These are phyloP conservation scores for Hesperia comma DNA, from an alignment of 2,888 invertebrate genomes.

Conservation along the genomic window DNA sequence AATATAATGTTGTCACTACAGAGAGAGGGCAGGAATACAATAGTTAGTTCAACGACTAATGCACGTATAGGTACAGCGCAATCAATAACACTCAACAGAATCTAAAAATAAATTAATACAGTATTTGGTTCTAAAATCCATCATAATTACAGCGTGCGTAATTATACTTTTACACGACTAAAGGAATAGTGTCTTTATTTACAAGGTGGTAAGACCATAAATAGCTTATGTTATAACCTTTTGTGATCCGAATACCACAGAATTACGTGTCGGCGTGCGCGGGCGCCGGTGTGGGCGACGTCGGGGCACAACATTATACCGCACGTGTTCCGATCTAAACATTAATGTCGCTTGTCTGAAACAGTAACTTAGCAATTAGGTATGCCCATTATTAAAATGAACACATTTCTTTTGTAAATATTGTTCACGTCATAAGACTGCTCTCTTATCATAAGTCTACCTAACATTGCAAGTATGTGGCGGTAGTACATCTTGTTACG, in stretches of 20 bases:
- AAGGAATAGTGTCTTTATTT: neutral
- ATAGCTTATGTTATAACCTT: neutral
- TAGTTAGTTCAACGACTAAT: too few species aligned
- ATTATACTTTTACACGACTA: neutral
- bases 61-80: neutral
- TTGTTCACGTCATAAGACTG: too few species aligned
- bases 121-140: neutral
- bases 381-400: neutral
- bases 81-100: neutral
- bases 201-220: neutral
- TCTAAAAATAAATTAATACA: conserved; percentile 6
- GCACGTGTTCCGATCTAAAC: conserved; percentile 1
- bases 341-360: neutral
- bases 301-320: conserved; percentile 33
- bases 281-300: conserved; percentile 44
- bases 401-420: too few species aligned
- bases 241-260: neutral
- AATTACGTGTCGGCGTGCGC: conserved; percentile 29
- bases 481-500: too few species aligned
- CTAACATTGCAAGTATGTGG: too few species aligned
- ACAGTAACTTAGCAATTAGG: neutral
- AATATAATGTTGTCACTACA: too few species aligned
- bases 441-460: too few species aligned
- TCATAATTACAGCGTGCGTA: neutral
- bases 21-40: neutral